A percentile compares a stretch with the other conserved stretches of the same genome.
Conservation (phyloP, 2,797 vertebrate species). For the Threskiornis aethiopicus region DNA sequence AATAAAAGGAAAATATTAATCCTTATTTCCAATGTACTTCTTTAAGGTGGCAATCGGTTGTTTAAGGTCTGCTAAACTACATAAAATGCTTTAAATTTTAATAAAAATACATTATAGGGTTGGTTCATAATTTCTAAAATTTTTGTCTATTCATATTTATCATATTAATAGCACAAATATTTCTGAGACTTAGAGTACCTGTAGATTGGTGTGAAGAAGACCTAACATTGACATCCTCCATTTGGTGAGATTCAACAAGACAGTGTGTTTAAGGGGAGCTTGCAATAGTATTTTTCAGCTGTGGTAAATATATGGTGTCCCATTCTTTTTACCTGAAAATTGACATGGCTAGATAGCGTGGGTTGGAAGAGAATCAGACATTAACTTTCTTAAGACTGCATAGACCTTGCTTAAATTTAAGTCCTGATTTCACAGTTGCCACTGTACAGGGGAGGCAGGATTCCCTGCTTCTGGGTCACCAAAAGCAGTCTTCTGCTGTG, state of each 20-base stretch:
- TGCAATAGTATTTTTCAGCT: not conserved
- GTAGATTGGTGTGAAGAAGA: not conserved
- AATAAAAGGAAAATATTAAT: conserved; percentile 26
- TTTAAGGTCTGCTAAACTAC: not conserved
- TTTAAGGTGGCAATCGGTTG: not conserved
- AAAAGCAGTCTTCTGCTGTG: not conserved
- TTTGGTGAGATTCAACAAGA: not conserved
- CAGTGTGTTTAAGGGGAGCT: not conserved
- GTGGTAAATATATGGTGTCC: not conserved
- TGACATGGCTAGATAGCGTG: not conserved
- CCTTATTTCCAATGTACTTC: not conserved
- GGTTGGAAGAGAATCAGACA: not conserved
- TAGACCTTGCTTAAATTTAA: not conserved
- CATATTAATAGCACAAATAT: not conserved
- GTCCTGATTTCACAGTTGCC: not conserved
- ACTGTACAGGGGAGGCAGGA: not conserved
- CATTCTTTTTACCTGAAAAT: not conserved
- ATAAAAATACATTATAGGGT: not conserved
- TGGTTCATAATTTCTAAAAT: not conserved
- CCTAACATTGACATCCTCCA: not conserved
- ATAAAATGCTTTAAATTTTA: not conserved
- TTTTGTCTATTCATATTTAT: not conserved
- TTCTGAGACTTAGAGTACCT: not conserved
- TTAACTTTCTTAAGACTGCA: not conserved
- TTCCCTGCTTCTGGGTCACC: not conserved